A percentile compares a stretch with the other conserved stretches of the same genome.
phyloP scores from a whole-genome alignment of 2,888 invertebrate genomes.

The Synanthedon formicaeformis region DNA sequence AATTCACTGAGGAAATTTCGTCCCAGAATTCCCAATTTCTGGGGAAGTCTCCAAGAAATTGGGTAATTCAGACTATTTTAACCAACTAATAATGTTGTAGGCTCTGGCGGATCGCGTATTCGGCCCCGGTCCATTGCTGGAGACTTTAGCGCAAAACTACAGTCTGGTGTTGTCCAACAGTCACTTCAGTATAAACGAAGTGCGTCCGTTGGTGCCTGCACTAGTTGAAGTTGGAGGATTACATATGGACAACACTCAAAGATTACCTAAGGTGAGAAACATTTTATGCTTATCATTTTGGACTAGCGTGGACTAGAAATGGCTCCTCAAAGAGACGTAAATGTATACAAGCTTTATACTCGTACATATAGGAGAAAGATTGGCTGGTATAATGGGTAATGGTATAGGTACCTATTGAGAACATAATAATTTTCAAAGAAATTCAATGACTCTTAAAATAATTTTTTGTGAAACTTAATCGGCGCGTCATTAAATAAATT shows the following conservation, averaged over 20 bases:
- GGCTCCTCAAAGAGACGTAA: not conserved
- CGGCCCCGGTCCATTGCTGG: conserved; percentile 55
- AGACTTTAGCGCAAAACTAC: conserved; percentile 54
- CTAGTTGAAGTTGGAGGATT: conserved; percentile 70
- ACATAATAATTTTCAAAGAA: too few relatives aligned
- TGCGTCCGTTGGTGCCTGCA: conserved; percentile 65
- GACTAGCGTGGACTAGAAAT: not conserved
- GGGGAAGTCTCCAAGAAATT: too few relatives aligned
- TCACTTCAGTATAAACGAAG: conserved; percentile 68
- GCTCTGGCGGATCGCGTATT: conserved; percentile 60
- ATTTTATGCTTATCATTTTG: not conserved
- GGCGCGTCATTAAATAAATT: too few relatives aligned
- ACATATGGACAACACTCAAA: conserved; percentile 58
- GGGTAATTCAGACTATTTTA: too few relatives aligned
- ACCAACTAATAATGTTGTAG: conserved; percentile 18
- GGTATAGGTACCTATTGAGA: too few relatives aligned
- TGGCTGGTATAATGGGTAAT: too few relatives aligned
- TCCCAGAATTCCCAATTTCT: too few relatives aligned
- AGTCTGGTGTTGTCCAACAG: conserved; percentile 69
- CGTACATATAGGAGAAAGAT: not conserved
- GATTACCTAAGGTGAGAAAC: conserved; percentile 46
- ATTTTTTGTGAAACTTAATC: too few relatives aligned
- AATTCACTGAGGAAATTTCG: not conserved
- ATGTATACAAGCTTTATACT: not conserved
- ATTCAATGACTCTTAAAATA: too few relatives aligned